Percentiles rank a stretch among this genome's conserved stretches.
Evolutionary conservation across 1,140 invertebrate genomes (phyloP).

Genomic region (Atta colombica): DNA sequence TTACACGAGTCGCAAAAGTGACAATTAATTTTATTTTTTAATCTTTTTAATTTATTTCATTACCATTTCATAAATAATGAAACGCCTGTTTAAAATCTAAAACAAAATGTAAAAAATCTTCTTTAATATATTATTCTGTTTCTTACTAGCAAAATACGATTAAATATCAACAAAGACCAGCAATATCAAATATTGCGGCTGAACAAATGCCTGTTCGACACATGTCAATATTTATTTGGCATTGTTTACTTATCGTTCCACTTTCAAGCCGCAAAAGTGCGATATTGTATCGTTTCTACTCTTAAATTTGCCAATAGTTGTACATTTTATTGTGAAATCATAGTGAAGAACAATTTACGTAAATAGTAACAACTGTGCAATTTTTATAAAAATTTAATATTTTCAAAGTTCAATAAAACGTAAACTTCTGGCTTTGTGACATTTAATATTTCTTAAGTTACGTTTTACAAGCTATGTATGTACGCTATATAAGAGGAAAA

Average conservation of each 20-base stretch:
- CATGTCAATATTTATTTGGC: constrained; percentile 42
- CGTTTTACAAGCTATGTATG: no score
- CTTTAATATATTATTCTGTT: background rate
- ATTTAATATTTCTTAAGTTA: background rate
- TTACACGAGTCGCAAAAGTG: background rate
- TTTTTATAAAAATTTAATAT: background rate
- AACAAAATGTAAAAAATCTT: background rate
- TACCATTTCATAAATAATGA: background rate
- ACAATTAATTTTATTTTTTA: background rate
- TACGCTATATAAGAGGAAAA: background rate
- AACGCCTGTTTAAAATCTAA: constrained; percentile 10
- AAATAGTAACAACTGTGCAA: background rate
- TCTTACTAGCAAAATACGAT: constrained; percentile 34
- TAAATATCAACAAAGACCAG: constrained; percentile 36
- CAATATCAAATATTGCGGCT: constrained; percentile 36
- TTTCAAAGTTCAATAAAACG: background rate
- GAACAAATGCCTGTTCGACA: constrained; percentile 5
- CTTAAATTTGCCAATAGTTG: constrained; percentile 32
- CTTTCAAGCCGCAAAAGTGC: constrained; percentile 30
- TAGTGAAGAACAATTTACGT: background rate
- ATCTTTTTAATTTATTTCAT: background rate
- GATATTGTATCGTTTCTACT: constrained; percentile 6
- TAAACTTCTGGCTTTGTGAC: background rate
- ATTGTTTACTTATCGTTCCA: constrained; percentile 52
- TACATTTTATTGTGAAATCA: constrained; percentile 16